phyloP scores from a whole-genome alignment of 2,888 invertebrate species.

The Lepetodrilus schrolli region DNA sequence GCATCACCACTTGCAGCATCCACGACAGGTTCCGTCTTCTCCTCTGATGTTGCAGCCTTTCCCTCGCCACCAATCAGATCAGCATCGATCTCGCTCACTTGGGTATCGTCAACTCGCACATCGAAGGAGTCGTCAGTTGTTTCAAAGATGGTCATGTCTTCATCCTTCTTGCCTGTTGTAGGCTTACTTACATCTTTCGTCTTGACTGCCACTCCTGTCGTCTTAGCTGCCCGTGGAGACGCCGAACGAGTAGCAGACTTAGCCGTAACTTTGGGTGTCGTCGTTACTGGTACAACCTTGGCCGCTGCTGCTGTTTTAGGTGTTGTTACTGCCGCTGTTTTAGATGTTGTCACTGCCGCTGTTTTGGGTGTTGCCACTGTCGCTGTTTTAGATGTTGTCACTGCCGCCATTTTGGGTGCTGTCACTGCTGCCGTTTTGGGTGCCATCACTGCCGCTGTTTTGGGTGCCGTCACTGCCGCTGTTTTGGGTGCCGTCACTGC shows the following conservation, averaged over 20 bases:
- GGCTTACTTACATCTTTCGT: neutral
- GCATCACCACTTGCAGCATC: neutral
- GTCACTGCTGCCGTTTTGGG: neutral
- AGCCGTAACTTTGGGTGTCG: constrained; percentile 10
- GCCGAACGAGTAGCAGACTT: constrained; percentile 28
- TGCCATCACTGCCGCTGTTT: neutral
- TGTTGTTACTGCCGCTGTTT: constrained; percentile 49
- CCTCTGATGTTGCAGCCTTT: constrained; percentile 26
- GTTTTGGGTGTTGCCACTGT: constrained; percentile 3
- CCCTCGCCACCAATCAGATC: constrained; percentile 57
- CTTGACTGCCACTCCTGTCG: constrained; percentile 1
- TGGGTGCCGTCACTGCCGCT: constrained; percentile 39
- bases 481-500: constrained; percentile 49
- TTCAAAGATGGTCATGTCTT: constrained; percentile 44
- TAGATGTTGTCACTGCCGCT: constrained; percentile 42
- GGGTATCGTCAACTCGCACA: constrained; percentile 75
- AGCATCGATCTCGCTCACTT: constrained; percentile 73
- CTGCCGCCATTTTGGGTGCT: constrained; percentile 5
- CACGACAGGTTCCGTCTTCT: constrained; percentile 35
- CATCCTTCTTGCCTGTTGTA: constrained; percentile 29
- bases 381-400: neutral
- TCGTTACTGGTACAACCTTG: neutral
- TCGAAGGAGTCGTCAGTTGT: constrained; percentile 73
- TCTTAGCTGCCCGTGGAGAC: constrained; percentile 16
- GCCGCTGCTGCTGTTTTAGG: constrained; percentile 21